phyloP scores from a whole-genome alignment of 2,888 invertebrate genomes.

The Erebia epiphron region DNA sequence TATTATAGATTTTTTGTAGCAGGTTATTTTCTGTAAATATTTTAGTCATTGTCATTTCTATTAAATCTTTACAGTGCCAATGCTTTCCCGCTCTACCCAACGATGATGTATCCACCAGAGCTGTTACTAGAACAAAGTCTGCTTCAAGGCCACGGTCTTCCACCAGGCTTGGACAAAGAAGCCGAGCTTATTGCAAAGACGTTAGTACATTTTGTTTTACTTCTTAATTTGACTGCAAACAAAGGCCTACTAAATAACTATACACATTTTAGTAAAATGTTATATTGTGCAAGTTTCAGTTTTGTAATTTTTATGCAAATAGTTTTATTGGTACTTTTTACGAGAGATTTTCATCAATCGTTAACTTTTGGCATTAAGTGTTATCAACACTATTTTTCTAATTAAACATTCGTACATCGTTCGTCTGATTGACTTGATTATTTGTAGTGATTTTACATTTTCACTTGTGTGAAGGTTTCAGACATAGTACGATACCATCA shows the following conservation, averaged over 20 bases:
- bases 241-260: background rate
- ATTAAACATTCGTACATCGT: too few relatives aligned
- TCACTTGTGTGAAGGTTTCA: too few relatives aligned
- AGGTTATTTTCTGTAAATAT: background rate
- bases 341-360: background rate
- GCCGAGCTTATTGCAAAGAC: slow-evolving; percentile 77
- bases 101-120: slow-evolving; percentile 80
- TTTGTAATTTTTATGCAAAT: too few relatives aligned
- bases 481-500: too few relatives aligned
- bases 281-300: too few relatives aligned
- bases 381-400: too few relatives aligned
- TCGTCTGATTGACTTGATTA: too few relatives aligned
- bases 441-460: background rate
- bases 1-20: too few relatives aligned
- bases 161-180: slow-evolving; percentile 75
- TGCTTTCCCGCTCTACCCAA: slow-evolving; percentile 76
- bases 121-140: slow-evolving; percentile 74
- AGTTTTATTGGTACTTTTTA: too few relatives aligned
- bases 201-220: slow-evolving; percentile 55
- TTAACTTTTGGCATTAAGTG: too few relatives aligned
- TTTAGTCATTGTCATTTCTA: background rate
- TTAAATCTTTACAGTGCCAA: slow-evolving; percentile 60
- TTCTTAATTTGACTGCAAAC: background rate
- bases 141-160: slow-evolving; percentile 81
- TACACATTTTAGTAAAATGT: background rate